Base-by-base conservation (phyloP, 2,113 vertebrate species). In the Onychostruthus taczanowskii region DNA sequence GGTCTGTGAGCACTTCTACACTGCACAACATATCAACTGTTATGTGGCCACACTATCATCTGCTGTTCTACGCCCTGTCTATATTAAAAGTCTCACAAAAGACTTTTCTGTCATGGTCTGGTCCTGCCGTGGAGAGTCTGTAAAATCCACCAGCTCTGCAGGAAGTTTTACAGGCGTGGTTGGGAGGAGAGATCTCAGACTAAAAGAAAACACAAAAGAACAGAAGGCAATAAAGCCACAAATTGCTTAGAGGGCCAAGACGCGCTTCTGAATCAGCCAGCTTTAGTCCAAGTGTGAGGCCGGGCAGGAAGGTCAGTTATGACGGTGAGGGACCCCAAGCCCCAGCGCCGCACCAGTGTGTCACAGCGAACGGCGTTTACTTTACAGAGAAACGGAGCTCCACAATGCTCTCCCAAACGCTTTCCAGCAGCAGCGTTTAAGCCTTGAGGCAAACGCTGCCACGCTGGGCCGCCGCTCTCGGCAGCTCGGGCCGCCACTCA, bases 1-100 rank as follows among this genome's bases (percentile, higher is more conserved):
- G 27, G 30, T 3, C 33, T 2, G 3, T 0, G 1, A 69, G n/a
- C 37, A 70, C 18, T 8, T 52, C 15, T 8, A 11, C 13, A 17
- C 56, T 82, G 7, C 16, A 76, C 52, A 33, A 22, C 10, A 24
- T 1, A 14, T 6, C 2, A 15, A 50, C 13, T 53, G n/a, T 13
- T 59, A 30, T 5, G 4, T 14, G 47, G 37, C 44, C 11, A 46
- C 30, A 5, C 16, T 20, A 24, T 16, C 6, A 26, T 6, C 30
- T 61, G 49, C 50, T 74, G 15, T 19, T 55, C 10, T 22, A 64
- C 10, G 16, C 18, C 10, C 24, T 12, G 2, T 31, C n/a, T 41
- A 8, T 22, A 69, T 8, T 7, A 52, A 13, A 35, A 83, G 30
- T 24, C 35, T 56, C 30, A 47, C 53, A 18, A 58, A 64, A 26